These are phyloP conservation scores for Pollicipes pollicipes DNA, from an alignment of 1,140 invertebrate species.

Conservation along the genomic window DNA sequence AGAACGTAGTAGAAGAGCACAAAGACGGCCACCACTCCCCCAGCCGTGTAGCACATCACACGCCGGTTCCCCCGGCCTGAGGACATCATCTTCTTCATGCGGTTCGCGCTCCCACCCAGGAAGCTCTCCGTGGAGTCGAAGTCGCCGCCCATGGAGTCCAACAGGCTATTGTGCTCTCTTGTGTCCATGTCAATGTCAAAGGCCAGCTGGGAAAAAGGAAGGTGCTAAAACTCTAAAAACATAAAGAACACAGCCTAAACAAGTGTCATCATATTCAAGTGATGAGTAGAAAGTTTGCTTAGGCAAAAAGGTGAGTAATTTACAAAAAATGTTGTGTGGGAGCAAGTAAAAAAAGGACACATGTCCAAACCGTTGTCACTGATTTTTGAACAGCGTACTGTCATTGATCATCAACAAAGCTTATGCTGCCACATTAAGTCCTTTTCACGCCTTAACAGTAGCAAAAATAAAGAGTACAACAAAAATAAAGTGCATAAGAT, in stretches of 20 bases:
- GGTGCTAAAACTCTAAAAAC: no score
- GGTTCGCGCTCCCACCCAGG: constrained; percentile 26
- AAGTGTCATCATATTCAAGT: no score
- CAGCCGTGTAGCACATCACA: constrained; percentile 29
- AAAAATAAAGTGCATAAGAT: background rate
- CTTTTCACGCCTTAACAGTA: background rate
- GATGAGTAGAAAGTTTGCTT: no score
- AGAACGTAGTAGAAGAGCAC: constrained; percentile 27
- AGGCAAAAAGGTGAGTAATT: no score
- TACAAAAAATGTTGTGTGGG: no score
- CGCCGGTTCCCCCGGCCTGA: constrained; percentile 26
- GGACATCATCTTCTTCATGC: constrained; percentile 27
- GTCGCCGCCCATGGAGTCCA: constrained; percentile 25
- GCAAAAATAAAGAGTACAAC: background rate
- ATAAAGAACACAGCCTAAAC: no score
- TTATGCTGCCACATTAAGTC: background rate
- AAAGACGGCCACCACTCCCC: constrained; percentile 25
- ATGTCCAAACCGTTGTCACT: no score
- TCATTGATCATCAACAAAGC: background rate
- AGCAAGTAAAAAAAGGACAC: no score
- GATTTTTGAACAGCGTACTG: no score
- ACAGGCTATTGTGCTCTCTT: constrained; percentile 20
- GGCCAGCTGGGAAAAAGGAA: constrained; percentile 14
- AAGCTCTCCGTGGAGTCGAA: constrained; percentile 27
- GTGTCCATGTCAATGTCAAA: constrained; percentile 23